Conservation (phyloP, 1,140 invertebrate genomes). For the Microplitis mediator region DNA sequence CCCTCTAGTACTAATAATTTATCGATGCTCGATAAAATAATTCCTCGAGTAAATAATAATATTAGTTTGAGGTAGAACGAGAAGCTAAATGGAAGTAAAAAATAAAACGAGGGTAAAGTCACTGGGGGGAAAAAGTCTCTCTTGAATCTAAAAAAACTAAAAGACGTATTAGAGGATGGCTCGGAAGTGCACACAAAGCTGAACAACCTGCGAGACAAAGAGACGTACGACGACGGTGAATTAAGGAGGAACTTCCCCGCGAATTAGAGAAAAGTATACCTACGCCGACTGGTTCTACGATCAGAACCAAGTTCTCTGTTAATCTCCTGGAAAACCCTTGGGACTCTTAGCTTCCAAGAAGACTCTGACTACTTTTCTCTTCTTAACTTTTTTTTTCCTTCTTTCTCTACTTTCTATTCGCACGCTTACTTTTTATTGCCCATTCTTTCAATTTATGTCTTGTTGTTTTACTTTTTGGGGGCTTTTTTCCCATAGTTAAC, state of each 20-base stretch:
- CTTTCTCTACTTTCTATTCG: neutral
- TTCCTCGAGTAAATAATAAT: too few species aligned
- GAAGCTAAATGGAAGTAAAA: too few species aligned
- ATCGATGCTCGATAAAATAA: too few species aligned
- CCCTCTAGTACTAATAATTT: too few species aligned
- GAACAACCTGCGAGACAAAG: conserved; percentile 6
- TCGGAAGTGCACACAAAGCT: neutral
- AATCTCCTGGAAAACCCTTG: conserved; percentile 46
- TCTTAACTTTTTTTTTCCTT: neutral
- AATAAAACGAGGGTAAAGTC: too few species aligned
- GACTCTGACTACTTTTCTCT: neutral
- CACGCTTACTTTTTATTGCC: conserved; percentile 9
- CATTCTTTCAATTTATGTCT: too few species aligned
- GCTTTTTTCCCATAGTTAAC: too few species aligned
- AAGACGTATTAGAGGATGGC: conserved; percentile 12
- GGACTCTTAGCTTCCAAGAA: conserved; percentile 27
- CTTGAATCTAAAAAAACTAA: neutral
- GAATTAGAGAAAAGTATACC: conserved; percentile 54
- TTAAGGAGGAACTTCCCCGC: conserved; percentile 45
- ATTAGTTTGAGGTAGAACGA: too few species aligned
- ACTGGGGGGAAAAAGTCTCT: too few species aligned
- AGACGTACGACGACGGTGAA: conserved; percentile 22
- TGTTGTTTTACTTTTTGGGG: too few species aligned
- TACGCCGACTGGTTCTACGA: conserved; percentile 31
- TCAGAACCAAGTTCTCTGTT: conserved; percentile 46